Evolutionary conservation across 2,888 invertebrate species (phyloP), one percentile per base, ranked within the genome.

Genomic region (Leptogaster cylindrica): DNA sequence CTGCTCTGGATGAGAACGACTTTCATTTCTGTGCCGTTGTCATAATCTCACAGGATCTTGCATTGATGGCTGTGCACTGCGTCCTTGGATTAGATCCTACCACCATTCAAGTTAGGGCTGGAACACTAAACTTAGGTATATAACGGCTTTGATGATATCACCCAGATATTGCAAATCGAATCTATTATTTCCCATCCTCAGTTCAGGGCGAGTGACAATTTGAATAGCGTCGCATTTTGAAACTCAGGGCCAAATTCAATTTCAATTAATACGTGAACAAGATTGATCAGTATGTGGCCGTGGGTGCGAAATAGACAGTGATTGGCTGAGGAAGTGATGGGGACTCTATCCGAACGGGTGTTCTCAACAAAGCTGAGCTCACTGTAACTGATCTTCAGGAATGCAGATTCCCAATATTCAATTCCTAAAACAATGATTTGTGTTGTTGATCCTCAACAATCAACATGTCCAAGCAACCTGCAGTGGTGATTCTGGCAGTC

Each of bases 311-410:
- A 36, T 55, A 36, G 18, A 55, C 55, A 6, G 55, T 55, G 23
- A 55, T 55, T 39, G 55, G 55, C 20, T 55, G 55, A 39, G 55
- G 55, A 8, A 55, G 55, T 39, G 55, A 55, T n/a, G 39, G 39
- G 36, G 39, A 55, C 12, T 36, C n/a, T 1, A 20, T 12, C 2
- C 33, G 55, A 23, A 55, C 55, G 4, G 12, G 20, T 7, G 23
- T 23, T 10, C 23, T 55, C n/a, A 55, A 55, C 23, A 55, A 55
- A 16, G 36, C 55, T 20, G 18, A n/a, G 2, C 36, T 55, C 3
- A 31, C 28, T 18, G 55, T 36, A 23, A 5, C 39, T 36, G 20
- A 20, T 20, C 20, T 55, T 1, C 14, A 16, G 2, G 55, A 55
- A n/a, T 55, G 55, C 2, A 36, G 55, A 12, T 1, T 23, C n/a